phyloP scores from a whole-genome alignment of 2,797 vertebrate genomes.

The Menidia menidia region DNA sequence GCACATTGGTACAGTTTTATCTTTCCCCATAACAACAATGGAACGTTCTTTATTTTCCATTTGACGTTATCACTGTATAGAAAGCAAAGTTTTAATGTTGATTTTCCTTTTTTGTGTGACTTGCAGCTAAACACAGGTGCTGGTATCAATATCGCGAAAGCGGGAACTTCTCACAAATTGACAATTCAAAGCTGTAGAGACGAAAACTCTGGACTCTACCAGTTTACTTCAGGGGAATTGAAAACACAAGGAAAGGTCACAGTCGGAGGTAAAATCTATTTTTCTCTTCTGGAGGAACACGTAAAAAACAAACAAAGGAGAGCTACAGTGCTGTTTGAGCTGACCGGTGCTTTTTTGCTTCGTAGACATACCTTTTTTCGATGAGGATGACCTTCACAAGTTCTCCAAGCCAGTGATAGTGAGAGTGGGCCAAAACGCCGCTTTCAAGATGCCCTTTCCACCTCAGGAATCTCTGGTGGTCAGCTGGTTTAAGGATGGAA shows the following conservation, averaged over 20 bases:
- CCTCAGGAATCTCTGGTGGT: constrained; percentile 81
- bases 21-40: background rate
- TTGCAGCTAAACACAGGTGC: constrained; percentile 74
- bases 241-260: constrained; percentile 81
- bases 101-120: constrained; percentile 7
- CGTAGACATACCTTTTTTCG: constrained; percentile 83
- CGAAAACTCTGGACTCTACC: constrained; percentile 80
- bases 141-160: constrained; percentile 74
- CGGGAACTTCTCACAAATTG: constrained; percentile 77
- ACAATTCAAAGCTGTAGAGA: constrained; percentile 73
- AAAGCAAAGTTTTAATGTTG: background rate
- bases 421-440: constrained; percentile 83
- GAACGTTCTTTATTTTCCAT: background rate
- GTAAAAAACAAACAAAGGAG: background rate
- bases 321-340: background rate
- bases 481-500: constrained; percentile 84
- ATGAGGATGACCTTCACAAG: constrained; percentile 80
- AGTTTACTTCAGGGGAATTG: constrained; percentile 78
- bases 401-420: constrained; percentile 83
- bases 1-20: too few species aligned
- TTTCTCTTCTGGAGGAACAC: background rate
- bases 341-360: constrained; percentile 26
- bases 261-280: constrained; percentile 79
- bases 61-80: background rate
- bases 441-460: constrained; percentile 85